Evolutionary conservation across 2,888 invertebrate genomes (phyloP).

Genomic region (Schrankia costaestrigalis): DNA sequence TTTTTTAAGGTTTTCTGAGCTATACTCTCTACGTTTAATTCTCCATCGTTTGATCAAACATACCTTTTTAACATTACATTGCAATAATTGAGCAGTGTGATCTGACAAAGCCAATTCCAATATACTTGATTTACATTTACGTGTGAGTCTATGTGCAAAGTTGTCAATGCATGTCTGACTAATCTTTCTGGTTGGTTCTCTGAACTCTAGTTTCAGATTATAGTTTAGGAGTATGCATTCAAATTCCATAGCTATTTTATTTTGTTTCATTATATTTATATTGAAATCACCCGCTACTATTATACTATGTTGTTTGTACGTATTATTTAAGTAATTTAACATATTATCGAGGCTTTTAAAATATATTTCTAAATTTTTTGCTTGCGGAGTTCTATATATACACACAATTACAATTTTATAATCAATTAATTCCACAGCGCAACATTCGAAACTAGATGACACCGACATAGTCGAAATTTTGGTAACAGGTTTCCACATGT

Average conservation of each 20-base stretch:
- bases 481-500: neutral
- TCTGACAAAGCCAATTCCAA: too few relatives aligned
- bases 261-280: neutral
- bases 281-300: neutral
- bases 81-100: too few relatives aligned
- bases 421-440: neutral
- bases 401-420: neutral
- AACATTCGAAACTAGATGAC: neutral
- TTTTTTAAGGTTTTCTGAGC: neutral
- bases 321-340: neutral
- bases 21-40: slow-evolving; percentile 1
- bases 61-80: neutral
- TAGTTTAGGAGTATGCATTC: slow-evolving; percentile 1
- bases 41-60: too few relatives aligned
- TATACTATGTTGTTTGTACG: neutral
- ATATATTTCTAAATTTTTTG: neutral
- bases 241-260: neutral
- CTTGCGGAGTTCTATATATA: neutral
- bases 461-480: neutral
- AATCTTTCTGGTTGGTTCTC: too few relatives aligned
- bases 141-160: too few relatives aligned
- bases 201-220: neutral
- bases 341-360: neutral
- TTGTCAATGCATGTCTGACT: too few relatives aligned
- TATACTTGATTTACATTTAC: too few relatives aligned